phyloP scores from a whole-genome alignment of 2,113 vertebrate species.

The Oostethus manadensis region DNA sequence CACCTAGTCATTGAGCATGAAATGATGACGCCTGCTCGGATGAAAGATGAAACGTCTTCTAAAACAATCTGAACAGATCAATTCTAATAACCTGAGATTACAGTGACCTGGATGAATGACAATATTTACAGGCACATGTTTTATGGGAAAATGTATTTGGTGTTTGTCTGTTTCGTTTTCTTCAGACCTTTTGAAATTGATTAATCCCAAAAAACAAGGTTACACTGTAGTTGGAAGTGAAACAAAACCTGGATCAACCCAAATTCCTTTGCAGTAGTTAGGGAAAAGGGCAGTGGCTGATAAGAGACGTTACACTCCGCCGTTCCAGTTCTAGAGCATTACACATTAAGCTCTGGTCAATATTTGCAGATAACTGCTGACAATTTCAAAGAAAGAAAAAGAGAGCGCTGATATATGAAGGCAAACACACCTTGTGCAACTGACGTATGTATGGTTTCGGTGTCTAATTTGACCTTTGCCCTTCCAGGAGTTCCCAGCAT shows the following conservation, averaged over 20 bases:
- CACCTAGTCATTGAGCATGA: too few relatives aligned
- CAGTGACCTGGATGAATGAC: too few relatives aligned
- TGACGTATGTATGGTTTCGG: conserved; percentile 84
- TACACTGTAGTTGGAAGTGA: background rate
- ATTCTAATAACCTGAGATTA: too few relatives aligned
- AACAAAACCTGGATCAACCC: background rate
- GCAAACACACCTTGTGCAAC: conserved; percentile 81
- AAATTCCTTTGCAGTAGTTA: conserved; percentile 10
- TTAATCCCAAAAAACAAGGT: too few relatives aligned
- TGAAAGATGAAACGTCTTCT: too few relatives aligned
- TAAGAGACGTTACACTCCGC: conserved; percentile 7
- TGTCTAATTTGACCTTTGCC: conserved; percentile 85
- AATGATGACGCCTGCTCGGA: too few relatives aligned
- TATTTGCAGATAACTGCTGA: conserved; percentile 27
- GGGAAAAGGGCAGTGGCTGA: background rate
- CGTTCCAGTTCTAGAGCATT: conserved; percentile 20
- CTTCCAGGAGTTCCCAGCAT: conserved; percentile 85
- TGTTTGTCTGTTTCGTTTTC: too few relatives aligned
- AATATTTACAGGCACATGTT: too few relatives aligned
- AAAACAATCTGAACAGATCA: too few relatives aligned
- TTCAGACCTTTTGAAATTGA: too few relatives aligned
- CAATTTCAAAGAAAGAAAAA: conserved; percentile 19
- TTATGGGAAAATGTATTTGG: too few relatives aligned
- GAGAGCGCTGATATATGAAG: conserved; percentile 7
- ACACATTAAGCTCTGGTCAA: conserved; percentile 34